phyloP scores from a whole-genome alignment of 2,113 vertebrate species.

The Stictonetta naevosa region DNA sequence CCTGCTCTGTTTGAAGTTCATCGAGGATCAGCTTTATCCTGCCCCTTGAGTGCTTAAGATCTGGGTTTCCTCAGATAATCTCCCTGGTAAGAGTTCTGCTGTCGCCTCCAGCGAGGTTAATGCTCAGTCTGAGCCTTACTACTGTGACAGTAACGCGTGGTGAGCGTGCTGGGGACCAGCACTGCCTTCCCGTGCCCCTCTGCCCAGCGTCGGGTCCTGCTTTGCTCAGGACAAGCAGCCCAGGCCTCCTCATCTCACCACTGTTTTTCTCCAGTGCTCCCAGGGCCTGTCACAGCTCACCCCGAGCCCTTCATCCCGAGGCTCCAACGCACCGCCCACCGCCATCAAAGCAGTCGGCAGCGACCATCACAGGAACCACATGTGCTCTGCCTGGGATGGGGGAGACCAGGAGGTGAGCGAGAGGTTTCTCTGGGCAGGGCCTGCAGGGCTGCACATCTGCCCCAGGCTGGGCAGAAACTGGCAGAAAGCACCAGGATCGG shows the following conservation, averaged over 20 bases:
- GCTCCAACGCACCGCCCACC: background rate
- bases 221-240: background rate
- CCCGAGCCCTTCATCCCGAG: fast-evolving
- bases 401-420: background rate
- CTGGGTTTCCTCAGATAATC: background rate
- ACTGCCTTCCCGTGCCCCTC: background rate
- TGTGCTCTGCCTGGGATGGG: background rate
- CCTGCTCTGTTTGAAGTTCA: background rate
- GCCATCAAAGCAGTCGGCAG: fast-evolving
- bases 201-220: background rate
- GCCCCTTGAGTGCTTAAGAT: background rate
- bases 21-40: background rate
- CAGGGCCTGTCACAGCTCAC: background rate
- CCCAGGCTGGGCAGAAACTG: background rate
- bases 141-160: fast-evolving
- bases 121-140: background rate
- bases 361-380: background rate
- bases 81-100: background rate
- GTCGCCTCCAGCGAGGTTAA: background rate
- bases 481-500: background rate
- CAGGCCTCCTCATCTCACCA: background rate
- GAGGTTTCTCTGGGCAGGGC: background rate
- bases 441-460: background rate
- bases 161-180: fast-evolving
- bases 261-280: background rate